Evolutionary conservation across 2,113 vertebrate genomes (phyloP).

Genomic region (Neotoma lepida): DNA sequence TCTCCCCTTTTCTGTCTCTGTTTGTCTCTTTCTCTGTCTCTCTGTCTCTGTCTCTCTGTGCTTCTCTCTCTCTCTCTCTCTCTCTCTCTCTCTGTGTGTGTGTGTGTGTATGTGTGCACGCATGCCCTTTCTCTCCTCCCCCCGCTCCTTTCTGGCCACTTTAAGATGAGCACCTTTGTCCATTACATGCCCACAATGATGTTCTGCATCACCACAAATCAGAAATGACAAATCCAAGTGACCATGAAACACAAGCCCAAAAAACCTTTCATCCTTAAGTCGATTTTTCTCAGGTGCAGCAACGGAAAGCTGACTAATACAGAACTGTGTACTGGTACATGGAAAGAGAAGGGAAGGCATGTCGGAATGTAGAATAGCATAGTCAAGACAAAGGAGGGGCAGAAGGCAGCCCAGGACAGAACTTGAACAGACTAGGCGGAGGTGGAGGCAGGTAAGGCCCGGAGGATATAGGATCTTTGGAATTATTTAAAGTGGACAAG

Average conservation of each 20-base stretch:
- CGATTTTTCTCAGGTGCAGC: neutral
- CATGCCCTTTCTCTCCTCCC: accelerated
- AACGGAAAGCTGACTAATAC: neutral
- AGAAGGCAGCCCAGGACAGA: neutral
- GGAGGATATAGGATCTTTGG: neutral
- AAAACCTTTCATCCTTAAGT: neutral
- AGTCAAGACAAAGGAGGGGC: neutral
- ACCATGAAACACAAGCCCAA: neutral
- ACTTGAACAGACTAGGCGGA: too few relatives aligned
- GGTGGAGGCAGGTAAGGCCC: neutral
- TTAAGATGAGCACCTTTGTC: neutral
- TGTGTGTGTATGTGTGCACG: too few relatives aligned
- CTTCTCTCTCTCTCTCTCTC: neutral
- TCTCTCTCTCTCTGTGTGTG: neutral
- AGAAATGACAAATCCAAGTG: neutral
- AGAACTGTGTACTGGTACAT: neutral
- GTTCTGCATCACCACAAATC: neutral
- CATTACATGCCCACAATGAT: too few relatives aligned
- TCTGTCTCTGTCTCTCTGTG: too few relatives aligned
- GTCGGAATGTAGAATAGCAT: neutral
- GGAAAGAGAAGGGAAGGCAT: neutral
- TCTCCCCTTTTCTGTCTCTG: too few relatives aligned
- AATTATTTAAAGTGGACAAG: neutral
- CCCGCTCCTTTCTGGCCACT: neutral
- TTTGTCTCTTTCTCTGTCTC: neutral